These are phyloP conservation scores for Fragum whitleyi DNA, from an alignment of 2,888 invertebrate genomes.

Conservation along the genomic window DNA sequence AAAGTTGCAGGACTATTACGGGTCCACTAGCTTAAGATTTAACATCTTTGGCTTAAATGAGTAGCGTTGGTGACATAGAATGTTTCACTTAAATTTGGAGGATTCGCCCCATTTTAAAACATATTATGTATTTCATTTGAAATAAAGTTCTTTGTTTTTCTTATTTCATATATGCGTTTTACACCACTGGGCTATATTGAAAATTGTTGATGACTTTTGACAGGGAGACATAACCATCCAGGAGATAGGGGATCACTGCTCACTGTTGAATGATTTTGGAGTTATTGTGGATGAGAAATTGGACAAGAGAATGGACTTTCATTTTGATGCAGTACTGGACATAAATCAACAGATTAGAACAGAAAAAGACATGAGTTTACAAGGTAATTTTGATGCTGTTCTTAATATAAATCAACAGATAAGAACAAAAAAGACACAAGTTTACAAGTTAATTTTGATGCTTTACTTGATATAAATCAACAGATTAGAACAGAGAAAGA, in stretches of 20 bases:
- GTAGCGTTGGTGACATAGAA: too few species aligned
- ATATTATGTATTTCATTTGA: too few species aligned
- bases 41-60: too few species aligned
- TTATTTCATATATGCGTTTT: too few species aligned
- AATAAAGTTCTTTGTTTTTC: too few species aligned
- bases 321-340: slow-evolving; percentile 85
- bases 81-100: too few species aligned
- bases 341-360: slow-evolving; percentile 83
- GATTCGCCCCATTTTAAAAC: too few species aligned
- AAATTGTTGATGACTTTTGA: too few species aligned
- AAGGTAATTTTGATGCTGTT: slow-evolving; percentile 75
- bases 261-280: slow-evolving; percentile 80
- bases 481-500: slow-evolving; percentile 83
- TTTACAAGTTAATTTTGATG: slow-evolving; percentile 85
- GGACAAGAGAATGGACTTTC: slow-evolving; percentile 84
- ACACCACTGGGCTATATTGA: too few species aligned
- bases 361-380: slow-evolving; percentile 76
- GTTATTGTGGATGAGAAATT: slow-evolving; percentile 74
- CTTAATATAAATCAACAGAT: too few species aligned
- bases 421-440: slow-evolving; percentile 79
- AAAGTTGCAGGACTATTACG: too few species aligned
- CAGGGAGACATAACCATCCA: slow-evolving; percentile 68
- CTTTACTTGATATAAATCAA: slow-evolving; percentile 84
- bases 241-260: slow-evolving; percentile 82
- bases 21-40: too few species aligned